A percentile compares a stretch with the other conserved stretches of the same genome.
phyloP scores from a whole-genome alignment of 2,797 vertebrate species.

The Catostomus latipinnis region DNA sequence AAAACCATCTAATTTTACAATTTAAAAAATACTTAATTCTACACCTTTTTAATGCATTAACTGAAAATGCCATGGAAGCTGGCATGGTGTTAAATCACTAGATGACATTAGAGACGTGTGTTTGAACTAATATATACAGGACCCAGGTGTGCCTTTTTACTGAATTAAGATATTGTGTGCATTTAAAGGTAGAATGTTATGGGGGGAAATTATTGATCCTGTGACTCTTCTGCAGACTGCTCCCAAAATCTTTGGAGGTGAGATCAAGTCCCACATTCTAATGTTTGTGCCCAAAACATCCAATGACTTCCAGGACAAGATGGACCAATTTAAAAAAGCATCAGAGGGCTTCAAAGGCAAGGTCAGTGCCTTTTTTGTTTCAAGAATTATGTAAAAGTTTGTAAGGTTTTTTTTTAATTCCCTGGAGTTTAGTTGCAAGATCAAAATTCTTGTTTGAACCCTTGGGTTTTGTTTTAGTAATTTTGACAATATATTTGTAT shows the following conservation, averaged over 20 bases:
- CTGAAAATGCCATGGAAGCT: no score
- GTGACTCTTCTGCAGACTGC: conserved; percentile 82
- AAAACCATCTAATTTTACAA: no score
- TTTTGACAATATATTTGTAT: not conserved
- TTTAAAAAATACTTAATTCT: no score
- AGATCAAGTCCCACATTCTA: conserved; percentile 97
- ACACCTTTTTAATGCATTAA: no score
- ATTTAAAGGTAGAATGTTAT: not conserved
- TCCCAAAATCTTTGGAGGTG: conserved; percentile 97
- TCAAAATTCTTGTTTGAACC: no score
- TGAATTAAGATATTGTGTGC: not conserved
- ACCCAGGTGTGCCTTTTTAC: not conserved
- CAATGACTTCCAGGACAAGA: conserved; percentile 86
- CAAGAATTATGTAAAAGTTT: no score
- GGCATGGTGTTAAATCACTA: no score
- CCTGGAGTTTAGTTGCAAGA: no score
- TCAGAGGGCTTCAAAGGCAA: conserved; percentile 90
- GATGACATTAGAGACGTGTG: not conserved
- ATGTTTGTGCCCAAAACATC: conserved; percentile 92
- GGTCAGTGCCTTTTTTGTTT: conserved; percentile 71
- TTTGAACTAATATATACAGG: not conserved
- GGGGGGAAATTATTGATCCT: not conserved
- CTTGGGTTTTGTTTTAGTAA: no score
- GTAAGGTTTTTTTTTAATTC: no score
- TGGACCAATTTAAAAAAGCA: conserved; percentile 91